A percentile compares a stretch with the other conserved stretches of the same genome.
phyloP scores from a whole-genome alignment of 92 coral and sea anemone species.

The Paramuricea clavata region DNA sequence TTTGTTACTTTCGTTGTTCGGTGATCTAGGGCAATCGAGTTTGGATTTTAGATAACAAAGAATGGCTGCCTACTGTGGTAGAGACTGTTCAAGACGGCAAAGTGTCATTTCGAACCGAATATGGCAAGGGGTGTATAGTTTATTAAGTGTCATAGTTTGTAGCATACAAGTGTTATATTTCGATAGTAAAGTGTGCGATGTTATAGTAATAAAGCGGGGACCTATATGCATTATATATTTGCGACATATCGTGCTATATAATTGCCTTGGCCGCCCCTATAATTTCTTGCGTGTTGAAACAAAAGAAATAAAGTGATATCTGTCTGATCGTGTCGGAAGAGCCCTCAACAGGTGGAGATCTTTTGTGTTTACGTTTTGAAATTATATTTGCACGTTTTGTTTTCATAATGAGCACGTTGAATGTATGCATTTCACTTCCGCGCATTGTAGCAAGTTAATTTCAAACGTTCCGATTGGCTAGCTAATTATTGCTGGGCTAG shows the following conservation, averaged over 20 bases:
- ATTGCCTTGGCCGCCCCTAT: background rate
- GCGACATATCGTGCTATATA: background rate
- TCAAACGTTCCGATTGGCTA: constrained; percentile 7
- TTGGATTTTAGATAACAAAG: constrained; percentile 96
- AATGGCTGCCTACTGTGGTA: constrained; percentile 94
- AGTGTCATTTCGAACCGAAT: constrained; percentile 88
- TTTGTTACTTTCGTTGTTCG: constrained; percentile 1
- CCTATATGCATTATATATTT: background rate
- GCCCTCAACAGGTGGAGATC: constrained; percentile 42
- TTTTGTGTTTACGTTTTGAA: constrained; percentile 41
- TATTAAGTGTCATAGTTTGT: background rate
- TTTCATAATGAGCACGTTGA: constrained; percentile 11
- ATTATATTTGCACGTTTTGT: constrained; percentile 41
- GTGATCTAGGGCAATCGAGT: constrained; percentile 87
- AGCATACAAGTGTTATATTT: background rate
- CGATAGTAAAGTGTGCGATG: background rate
- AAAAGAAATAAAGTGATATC: constrained; percentile 10
- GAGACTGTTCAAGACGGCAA: constrained; percentile 82
- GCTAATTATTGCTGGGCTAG: too few relatives aligned
- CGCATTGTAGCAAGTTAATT: background rate
- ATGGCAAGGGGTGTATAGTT: constrained; percentile 83
- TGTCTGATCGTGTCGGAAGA: constrained; percentile 44
- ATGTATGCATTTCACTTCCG: background rate
- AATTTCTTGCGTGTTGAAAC: background rate
- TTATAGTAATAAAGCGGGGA: background rate